Base-by-base conservation (phyloP, 37 sponge, comb jelly and placozoan species). In the Chondrilla cf. caribensis region DNA sequence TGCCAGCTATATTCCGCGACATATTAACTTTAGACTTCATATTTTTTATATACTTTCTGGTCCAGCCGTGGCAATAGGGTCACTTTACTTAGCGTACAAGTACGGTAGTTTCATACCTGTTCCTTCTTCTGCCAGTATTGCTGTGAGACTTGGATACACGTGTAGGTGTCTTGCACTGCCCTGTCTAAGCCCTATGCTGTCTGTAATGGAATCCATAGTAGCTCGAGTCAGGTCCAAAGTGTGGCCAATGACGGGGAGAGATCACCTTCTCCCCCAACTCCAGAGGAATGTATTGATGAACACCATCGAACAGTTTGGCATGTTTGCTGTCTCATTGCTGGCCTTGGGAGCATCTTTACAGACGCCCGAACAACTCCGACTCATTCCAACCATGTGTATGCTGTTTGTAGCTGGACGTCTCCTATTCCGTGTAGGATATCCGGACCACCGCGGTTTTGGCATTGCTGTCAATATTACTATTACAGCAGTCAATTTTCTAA, bases 391-490 rank as follows among this genome's bases (percentile, higher is more conserved):
- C 41, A 76, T 75, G 65, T 39, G 79, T 0, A 26, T 79, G 0
- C 41, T 25, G 2, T 90, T 82, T 32, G 55, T 86, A 18, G 31
- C 73, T 47, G 90, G 90, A 54, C 83, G 90, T 0, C 32, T 90
- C 17, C 54, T 84, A 58, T 90, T 90, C 73, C 43, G 31, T 8
- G 54, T 86, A 41, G 87, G 91, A 6, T 90, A 90, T 42, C 87
- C 84, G 7, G 18, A 79, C 26, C 84, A 87, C 40, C 84, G 91
- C 5, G 39, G 66, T 14, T 78, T 55, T 39, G 90, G 90, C 0
- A 85, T 89, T 70, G 11, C 57, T 3, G 67, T 68, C 42, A 85
- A 89, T 39, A 75, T 89, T n/a, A 18, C 33, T 33, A 28, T 29
- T 29, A 18, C 29, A 28, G 17, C 29, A 28, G 31, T 67, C 31